Evolutionary conservation across 2,888 invertebrate species (phyloP).

Genomic region (Epinotia bilunana): DNA sequence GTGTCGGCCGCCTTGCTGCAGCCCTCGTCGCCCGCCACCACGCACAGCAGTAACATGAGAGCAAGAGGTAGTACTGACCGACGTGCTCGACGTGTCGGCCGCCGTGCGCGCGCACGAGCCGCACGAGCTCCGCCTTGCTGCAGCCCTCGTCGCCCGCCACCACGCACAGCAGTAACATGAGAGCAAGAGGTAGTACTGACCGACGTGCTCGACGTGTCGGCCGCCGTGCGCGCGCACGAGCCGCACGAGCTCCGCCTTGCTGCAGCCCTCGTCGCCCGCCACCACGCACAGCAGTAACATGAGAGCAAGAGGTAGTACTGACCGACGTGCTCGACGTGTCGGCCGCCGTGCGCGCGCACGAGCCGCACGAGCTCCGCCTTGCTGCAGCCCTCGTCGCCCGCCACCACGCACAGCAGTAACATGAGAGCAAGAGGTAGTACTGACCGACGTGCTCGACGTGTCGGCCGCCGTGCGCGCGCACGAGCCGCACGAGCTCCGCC

Average conservation of each 20-base stretch:
- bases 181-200: slow-evolving; percentile 52
- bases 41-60: no score
- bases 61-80: no score
- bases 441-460: slow-evolving; percentile 69
- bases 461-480: slow-evolving; percentile 70
- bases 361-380: no score
- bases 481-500: slow-evolving; percentile 62
- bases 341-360: no score
- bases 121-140: no score
- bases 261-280: slow-evolving; percentile 65
- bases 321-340: no score
- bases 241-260: slow-evolving; percentile 60
- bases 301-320: no score
- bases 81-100: no score
- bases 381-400: no score
- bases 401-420: neutral
- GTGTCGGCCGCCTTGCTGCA: slow-evolving; percentile 52
- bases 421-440: slow-evolving; percentile 29
- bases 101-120: no score
- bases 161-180: neutral
- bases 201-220: slow-evolving; percentile 52
- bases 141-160: no score
- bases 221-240: slow-evolving; percentile 48
- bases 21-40: slow-evolving; percentile 60
- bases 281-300: no score